phyloP scores from a whole-genome alignment of 2,888 invertebrate species.

The Scaptodrosophila latifasciaeformis region DNA sequence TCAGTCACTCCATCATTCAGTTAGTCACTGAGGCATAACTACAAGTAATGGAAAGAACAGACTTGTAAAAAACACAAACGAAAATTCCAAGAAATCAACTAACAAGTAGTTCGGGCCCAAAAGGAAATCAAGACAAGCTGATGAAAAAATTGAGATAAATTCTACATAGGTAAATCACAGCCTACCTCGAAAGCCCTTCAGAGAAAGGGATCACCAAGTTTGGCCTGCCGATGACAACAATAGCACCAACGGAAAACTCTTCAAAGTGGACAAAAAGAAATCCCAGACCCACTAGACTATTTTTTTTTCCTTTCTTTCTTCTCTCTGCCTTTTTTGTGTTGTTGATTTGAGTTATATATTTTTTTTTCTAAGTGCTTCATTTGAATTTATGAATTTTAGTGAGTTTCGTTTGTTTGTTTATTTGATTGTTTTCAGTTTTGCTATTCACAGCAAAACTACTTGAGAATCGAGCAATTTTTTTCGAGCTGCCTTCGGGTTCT shows the following conservation, averaged over 20 bases:
- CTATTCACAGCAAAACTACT: constrained; percentile 42
- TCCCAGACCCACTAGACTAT: too few relatives aligned
- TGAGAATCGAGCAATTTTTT: too few relatives aligned
- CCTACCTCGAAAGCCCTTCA: neutral
- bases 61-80: neutral
- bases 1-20: neutral
- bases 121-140: constrained; percentile 36
- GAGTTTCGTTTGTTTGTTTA: constrained; percentile 27
- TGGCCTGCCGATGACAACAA: constrained; percentile 9
- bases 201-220: neutral
- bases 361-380: constrained; percentile 47
- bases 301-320: constrained; percentile 31
- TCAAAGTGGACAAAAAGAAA: too few relatives aligned
- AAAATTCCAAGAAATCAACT: neutral
- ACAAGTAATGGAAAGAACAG: neutral
- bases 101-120: too few relatives aligned
- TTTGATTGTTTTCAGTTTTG: constrained; percentile 8
- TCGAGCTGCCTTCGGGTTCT: too few relatives aligned
- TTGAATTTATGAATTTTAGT: constrained; percentile 62
- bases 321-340: constrained; percentile 26
- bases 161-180: neutral
- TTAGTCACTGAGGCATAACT: neutral
- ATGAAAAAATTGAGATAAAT: constrained; percentile 44
- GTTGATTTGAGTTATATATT: too few relatives aligned
- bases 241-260: constrained; percentile 33